Evolutionary conservation across 2,888 invertebrate genomes (phyloP), one percentile per base, ranked within the genome.

Genomic region (Abrostola tripartita): DNA sequence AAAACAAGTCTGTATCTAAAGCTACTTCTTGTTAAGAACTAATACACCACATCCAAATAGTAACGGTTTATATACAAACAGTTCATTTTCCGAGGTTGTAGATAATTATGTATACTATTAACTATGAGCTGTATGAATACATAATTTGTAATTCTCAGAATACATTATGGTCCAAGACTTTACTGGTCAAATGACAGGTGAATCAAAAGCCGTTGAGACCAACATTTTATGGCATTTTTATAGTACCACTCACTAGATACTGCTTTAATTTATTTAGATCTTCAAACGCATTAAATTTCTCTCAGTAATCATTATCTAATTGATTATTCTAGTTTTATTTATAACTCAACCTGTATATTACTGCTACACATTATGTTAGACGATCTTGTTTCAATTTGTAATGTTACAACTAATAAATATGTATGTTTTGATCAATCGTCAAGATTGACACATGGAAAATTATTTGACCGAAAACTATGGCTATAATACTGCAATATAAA

Each of bases 171-270:
- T 38, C 35, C 12, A 10, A 53, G 10, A 66, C 36, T 52, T 65
- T 52, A 42, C n/a, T 55, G 37, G 1, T 42, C 5, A 6, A 60
- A 38, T 53, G 36, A 65, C 58, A 64, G 5, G 11, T 53, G 40
- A 54, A n/a, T 71, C 14, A 51, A 50, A n/a, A 6, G 50, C 35
- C 42, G 49, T 42, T 36, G 59, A 68, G 47, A 10, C 40, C 38
- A 60, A 37, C 40, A 11, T 68, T 68, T 61, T 55, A 63, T 55
- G 36, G 41, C 12, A 9, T 50, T 61, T 66, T 72, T 58, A 61
- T 61, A 36, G 73, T 44, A 10, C 37, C 38, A 47, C 36, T 47
- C 10, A 6, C 5, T 38, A 56, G 51, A 60, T 52, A 24, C 53
- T 57, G 42, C 56, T 68, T 49, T 63, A 49, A 47, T 74, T 51